Evolutionary conservation across 2,888 invertebrate genomes (phyloP), one percentile per base, ranked within the genome.

Genomic region (Blastobasis adustella): DNA sequence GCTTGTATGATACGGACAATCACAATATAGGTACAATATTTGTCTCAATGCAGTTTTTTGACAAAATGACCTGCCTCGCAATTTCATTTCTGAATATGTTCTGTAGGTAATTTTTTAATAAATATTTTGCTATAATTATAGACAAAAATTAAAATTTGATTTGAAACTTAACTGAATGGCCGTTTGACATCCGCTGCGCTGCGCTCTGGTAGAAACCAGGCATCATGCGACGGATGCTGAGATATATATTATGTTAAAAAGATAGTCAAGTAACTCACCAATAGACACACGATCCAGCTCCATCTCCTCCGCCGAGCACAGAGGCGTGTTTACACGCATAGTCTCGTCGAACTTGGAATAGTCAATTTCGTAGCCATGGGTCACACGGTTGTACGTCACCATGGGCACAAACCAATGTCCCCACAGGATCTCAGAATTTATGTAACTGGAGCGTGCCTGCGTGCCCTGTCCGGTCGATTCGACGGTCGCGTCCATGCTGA

Each of bases 301-400:
- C 63, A 92, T 74, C 63, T 92, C 92, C 59, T 90, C 90, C 53
- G 92, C 92, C n/a, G 92, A 92, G 76, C 95, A 95, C 45, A 94
- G 85, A 0, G 41, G 41, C 6, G 41, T 40, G 41, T 40, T 9
- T 4, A 40, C 7, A 8, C 9, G 41, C 41, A 40, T 9, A 0
- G 92, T 92, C 59, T 89, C 90, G 68, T 94, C 92, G 74, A 94
- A 94, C 55, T 91, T 86, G 8, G 91, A 90, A 70, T 93, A 93
- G 73, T 94, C 92, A 10, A 93, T 92, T 56, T 90, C 89, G 65
- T 3, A 40, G 7, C 41, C 9, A 8, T 40, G 41, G 38, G 92
- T 88, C 59, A 94, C 93, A 67, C 41, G 7, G 41, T 9, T 40
- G 6, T 8, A 40, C 2, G 41, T 40, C 41, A 40, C 41, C 6